Conservation (phyloP, 2,888 invertebrate genomes). For the Hedychridium roseum region DNA sequence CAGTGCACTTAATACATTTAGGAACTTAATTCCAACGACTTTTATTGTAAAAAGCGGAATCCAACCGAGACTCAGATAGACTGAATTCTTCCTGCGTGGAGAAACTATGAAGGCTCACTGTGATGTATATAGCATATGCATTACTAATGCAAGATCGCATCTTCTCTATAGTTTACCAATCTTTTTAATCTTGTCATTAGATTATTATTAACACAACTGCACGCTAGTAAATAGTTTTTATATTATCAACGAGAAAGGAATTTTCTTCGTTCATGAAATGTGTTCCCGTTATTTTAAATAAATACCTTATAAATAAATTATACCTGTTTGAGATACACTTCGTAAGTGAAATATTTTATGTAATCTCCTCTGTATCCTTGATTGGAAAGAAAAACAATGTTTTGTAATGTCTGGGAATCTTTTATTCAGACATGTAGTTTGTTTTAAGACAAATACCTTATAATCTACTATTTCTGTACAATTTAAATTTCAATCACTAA, state of each 20-base stretch:
- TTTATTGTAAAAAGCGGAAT: background rate
- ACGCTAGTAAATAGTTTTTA: background rate
- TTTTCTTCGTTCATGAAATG: slow-evolving; percentile 1
- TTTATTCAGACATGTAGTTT: too few relatives aligned
- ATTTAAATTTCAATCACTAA: too few relatives aligned
- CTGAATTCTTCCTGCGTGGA: slow-evolving; percentile 11
- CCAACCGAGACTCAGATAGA: slow-evolving; percentile 8
- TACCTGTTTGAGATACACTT: slow-evolving; percentile 4
- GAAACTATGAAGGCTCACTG: slow-evolving; percentile 9
- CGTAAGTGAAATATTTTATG: background rate
- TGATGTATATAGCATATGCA: slow-evolving; percentile 18
- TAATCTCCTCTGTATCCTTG: too few relatives aligned
- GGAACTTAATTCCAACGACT: background rate
- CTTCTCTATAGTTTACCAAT: background rate
- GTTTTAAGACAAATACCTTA: too few relatives aligned
- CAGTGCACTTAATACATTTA: background rate
- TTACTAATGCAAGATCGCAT: slow-evolving; percentile 2
- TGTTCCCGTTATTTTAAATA: slow-evolving; percentile 6
- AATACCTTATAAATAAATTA: slow-evolving; percentile 4
- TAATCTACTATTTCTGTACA: too few relatives aligned
- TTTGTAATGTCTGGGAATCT: too few relatives aligned
- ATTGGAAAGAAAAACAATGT: too few relatives aligned
- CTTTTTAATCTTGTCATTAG: background rate
- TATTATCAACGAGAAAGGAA: slow-evolving; percentile 3
- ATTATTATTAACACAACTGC: slow-evolving; percentile 4